Percentiles rank a stretch among this genome's conserved stretches.
These are phyloP conservation scores for Cephalopachus bancanus DNA, from an alignment of 2,797 vertebrate genomes.

Conservation along the genomic window DNA sequence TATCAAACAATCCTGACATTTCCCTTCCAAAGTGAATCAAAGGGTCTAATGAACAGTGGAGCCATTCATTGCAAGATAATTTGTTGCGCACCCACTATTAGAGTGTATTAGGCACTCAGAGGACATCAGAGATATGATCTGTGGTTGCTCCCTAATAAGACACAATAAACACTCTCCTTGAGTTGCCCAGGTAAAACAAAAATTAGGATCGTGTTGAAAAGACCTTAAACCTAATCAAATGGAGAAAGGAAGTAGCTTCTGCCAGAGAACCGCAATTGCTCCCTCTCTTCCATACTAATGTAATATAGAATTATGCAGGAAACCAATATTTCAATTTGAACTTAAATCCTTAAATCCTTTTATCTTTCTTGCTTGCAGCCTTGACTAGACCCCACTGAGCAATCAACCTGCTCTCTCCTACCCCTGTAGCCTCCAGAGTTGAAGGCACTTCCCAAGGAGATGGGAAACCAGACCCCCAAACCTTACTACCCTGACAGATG, in stretches of 20 bases:
- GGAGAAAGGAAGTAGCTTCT: neutral
- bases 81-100: neutral
- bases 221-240: neutral
- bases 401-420: neutral
- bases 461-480: neutral
- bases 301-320: neutral
- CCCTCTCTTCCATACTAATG: neutral
- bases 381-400: neutral
- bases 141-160: neutral
- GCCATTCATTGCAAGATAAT: neutral
- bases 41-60: neutral
- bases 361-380: neutral
- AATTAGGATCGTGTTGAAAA: conserved; percentile 12
- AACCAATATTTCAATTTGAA: conserved; percentile 13
- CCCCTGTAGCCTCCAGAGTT: neutral
- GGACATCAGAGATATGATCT: neutral
- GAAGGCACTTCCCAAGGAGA: neutral
- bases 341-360: neutral
- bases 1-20: neutral
- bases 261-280: neutral
- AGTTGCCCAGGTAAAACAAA: neutral
- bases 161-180: neutral
- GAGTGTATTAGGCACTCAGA: neutral
- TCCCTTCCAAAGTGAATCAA: conserved; percentile 10
- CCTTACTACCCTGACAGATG: neutral